Conservation (phyloP, 2,888 invertebrate species). For the Drosophila testacea region DNA sequence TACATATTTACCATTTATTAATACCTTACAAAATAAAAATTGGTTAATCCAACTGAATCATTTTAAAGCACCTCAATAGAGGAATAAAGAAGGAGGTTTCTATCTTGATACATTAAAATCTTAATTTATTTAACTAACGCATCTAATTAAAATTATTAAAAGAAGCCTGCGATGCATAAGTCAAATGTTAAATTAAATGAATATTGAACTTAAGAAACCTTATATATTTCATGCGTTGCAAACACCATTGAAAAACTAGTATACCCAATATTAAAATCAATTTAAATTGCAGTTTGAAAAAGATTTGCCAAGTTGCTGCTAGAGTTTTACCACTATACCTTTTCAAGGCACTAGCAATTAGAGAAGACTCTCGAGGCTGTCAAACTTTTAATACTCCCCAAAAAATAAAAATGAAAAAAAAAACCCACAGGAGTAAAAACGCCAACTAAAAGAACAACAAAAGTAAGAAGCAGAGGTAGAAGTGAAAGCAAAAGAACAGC, state of each 20-base stretch:
- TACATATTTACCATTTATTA: too few species aligned
- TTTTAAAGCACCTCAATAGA: too few species aligned
- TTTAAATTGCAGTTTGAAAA: slow-evolving; percentile 19
- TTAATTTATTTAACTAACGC: too few species aligned
- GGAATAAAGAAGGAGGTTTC: too few species aligned
- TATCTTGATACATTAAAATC: too few species aligned
- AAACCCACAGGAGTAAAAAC: slow-evolving; percentile 23
- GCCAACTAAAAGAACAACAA: slow-evolving; percentile 19
- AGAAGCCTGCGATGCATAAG: too few species aligned
- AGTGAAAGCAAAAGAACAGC: too few species aligned
- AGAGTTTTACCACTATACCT: slow-evolving; percentile 26
- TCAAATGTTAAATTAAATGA: background rate
- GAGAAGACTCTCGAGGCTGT: slow-evolving; percentile 53
- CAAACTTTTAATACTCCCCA: slow-evolving; percentile 63
- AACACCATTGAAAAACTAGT: background rate
- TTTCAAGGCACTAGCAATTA: slow-evolving; percentile 62
- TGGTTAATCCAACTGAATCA: too few species aligned
- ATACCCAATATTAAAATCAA: background rate
- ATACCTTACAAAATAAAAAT: too few species aligned
- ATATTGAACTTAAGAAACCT: background rate
- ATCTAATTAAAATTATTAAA: too few species aligned
- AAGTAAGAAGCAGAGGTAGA: background rate
- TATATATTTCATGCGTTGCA: background rate
- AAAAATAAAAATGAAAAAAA: background rate
- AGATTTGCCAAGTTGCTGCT: slow-evolving; percentile 22